Evolutionary conservation across 2,888 invertebrate genomes (phyloP).

Genomic region (Xanthostigma xanthostigma): DNA sequence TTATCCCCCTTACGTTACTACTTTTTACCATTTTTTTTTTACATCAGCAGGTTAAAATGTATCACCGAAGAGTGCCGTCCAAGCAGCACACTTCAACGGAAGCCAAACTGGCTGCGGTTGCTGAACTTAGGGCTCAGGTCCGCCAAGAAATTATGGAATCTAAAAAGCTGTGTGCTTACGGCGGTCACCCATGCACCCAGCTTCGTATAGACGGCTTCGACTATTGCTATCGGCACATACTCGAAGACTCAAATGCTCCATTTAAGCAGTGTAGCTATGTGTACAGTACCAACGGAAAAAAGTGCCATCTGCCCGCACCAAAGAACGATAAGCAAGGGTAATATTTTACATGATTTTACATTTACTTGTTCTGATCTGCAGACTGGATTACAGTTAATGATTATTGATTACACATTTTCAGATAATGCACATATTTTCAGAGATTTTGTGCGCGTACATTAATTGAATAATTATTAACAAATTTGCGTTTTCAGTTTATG

Average conservation of each 20-base stretch:
- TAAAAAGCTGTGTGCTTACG: slow-evolving; percentile 43
- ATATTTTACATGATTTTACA: no score
- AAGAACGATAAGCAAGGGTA: slow-evolving; percentile 39
- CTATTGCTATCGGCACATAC: slow-evolving; percentile 70
- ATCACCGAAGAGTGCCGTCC: not conserved
- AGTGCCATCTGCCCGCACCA: slow-evolving; percentile 66
- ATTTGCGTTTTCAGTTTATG: slow-evolving; percentile 37
- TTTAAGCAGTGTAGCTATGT: slow-evolving; percentile 67
- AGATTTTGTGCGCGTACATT: no score
- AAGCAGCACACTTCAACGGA: not conserved
- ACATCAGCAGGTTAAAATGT: no score
- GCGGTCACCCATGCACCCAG: slow-evolving; percentile 49
- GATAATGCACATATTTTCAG: no score
- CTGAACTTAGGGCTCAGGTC: slow-evolving; percentile 31
- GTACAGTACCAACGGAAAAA: slow-evolving; percentile 48
- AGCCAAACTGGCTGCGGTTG: slow-evolving; percentile 15
- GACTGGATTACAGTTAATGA: no score
- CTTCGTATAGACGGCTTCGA: slow-evolving; percentile 54
- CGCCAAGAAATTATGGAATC: slow-evolving; percentile 46
- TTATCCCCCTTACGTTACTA: not conserved
- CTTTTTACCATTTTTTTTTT: not conserved
- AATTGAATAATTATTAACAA: no score
- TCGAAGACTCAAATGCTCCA: slow-evolving; percentile 70
- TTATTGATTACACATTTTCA: no score
- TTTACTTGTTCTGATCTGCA: no score